Percentiles rank a stretch among this genome's conserved stretches.
phyloP scores from a whole-genome alignment of 1,140 invertebrate species.

The Psilanteris sp. region DNA sequence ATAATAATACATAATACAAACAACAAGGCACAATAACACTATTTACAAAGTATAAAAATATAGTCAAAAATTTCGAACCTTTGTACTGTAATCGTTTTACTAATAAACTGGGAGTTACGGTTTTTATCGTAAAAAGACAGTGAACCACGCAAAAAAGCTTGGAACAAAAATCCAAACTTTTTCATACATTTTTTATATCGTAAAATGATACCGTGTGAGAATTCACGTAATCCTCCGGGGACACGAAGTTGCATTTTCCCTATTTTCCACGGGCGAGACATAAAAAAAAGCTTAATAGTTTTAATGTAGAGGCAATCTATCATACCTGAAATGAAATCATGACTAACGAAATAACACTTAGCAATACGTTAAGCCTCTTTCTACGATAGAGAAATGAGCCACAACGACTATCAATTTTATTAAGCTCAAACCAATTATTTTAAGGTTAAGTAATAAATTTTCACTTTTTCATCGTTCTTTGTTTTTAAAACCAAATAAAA shows the following conservation, averaged over 20 bases:
- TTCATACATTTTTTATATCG: constrained; percentile 16
- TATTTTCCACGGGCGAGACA: constrained; percentile 3
- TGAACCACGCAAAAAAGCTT: not conserved
- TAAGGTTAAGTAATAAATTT: constrained; percentile 16
- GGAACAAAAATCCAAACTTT: constrained; percentile 21
- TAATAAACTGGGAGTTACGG: constrained; percentile 29
- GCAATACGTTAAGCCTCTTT: constrained; percentile 35
- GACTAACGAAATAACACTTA: constrained; percentile 44
- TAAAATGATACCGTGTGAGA: constrained; percentile 15
- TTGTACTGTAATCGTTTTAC: constrained; percentile 25
- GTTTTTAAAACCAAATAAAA: too few species aligned
- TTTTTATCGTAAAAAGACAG: constrained; percentile 28
- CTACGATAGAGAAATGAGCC: constrained; percentile 7
- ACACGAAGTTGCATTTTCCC: constrained; percentile 23
- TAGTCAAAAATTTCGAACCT: constrained; percentile 8
- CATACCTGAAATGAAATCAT: constrained; percentile 42
- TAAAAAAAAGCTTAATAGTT: constrained; percentile 35
- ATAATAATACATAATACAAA: too few species aligned
- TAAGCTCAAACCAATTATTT: constrained; percentile 28
- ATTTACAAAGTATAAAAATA: constrained; percentile 18
- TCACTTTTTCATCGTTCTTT: too few species aligned
- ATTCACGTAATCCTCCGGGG: constrained; percentile 30
- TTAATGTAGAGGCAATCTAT: constrained; percentile 25
- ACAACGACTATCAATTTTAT: constrained; percentile 19
- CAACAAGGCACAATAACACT: too few species aligned